Base-by-base conservation (phyloP, 2,888 invertebrate species). In the Selenia dentaria region DNA sequence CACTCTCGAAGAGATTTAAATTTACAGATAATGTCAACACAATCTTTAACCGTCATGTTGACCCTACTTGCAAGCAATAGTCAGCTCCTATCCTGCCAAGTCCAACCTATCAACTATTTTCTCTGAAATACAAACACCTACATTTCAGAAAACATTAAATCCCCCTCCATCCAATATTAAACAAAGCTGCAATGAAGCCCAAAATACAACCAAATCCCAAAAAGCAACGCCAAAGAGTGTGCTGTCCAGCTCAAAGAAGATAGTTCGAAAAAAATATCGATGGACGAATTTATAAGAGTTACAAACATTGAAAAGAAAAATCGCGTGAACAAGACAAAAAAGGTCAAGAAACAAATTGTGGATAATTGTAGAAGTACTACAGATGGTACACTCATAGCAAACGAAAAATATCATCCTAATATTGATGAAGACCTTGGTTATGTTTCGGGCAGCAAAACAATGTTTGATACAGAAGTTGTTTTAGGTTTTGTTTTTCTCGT, bases 41-140 rank as follows among this genome's bases (percentile, higher is more conserved):
- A n/a, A n/a, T n/a, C n/a, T n/a, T n/a, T n/a, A n/a, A n/a, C n/a
- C n/a, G 16, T 16, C 2, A 16, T 16, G 16, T 4, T 16, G 16
- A 16, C 4, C 16, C 2, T 16, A 3, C 22, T 8, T 2, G 6
- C 10, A 50, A 48, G 11, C 67, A 62, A 10, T 83, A 85, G 57
- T 83, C 83, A 0, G 67, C 80, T 1, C 73, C 84, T 1, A 78
- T 84, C 43, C 64, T 82, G 26, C 82, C 83, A 0, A 84, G 83
- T 58, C 75, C 77, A 1, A 70, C 77, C 1, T 80, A 64, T 39
- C 53, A 70, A 66, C 65, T 16, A 20, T 70, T 2, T 41, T 69
- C 10, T 38, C 42, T 6, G 46, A 51, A 1, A 22, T 35, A 18
- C 9, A 42, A 9, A 16, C 6, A 27, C 10, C 6, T 13, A 18